phyloP scores from a whole-genome alignment of 1,140 invertebrate genomes.

The Andricus grossulariae region DNA sequence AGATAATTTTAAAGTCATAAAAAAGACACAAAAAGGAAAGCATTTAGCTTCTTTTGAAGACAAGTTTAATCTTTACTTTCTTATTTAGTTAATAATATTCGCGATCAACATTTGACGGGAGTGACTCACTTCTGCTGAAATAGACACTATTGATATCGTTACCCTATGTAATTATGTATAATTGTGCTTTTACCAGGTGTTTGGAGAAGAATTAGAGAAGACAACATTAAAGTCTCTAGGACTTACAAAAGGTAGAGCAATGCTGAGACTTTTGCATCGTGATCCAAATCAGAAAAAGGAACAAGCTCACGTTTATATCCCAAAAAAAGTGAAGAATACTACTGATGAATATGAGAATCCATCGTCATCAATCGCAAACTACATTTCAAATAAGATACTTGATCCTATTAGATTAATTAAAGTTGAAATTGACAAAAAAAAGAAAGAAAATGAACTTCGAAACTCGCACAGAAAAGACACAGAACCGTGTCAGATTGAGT shows the following conservation, averaged over 20 bases:
- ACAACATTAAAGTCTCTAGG: constrained; percentile 86
- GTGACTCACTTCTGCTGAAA: too few species aligned
- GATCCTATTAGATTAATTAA: constrained; percentile 43
- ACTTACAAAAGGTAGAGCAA: constrained; percentile 84
- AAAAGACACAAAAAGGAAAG: too few species aligned
- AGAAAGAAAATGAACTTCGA: constrained; percentile 33
- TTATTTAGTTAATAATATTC: neutral
- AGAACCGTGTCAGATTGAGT: neutral
- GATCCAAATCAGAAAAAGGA: constrained; percentile 76
- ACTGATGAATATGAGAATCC: constrained; percentile 38
- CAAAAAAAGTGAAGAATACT: constrained; percentile 65
- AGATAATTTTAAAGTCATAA: too few species aligned
- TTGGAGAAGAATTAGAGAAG: constrained; percentile 80
- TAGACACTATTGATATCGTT: neutral
- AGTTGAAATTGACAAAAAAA: constrained; percentile 34
- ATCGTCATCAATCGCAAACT: constrained; percentile 21
- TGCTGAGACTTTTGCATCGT: constrained; percentile 79
- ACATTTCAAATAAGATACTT: constrained; percentile 45
- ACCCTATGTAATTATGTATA: neutral
- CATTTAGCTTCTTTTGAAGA: too few species aligned
- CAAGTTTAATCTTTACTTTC: neutral
- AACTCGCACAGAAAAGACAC: constrained; percentile 14
- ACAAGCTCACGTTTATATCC: constrained; percentile 80
- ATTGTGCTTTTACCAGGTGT: constrained; percentile 72
- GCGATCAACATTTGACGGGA: too few species aligned